Conservation (phyloP, 2,113 vertebrate genomes). For the Benthochromis sp. region DNA sequence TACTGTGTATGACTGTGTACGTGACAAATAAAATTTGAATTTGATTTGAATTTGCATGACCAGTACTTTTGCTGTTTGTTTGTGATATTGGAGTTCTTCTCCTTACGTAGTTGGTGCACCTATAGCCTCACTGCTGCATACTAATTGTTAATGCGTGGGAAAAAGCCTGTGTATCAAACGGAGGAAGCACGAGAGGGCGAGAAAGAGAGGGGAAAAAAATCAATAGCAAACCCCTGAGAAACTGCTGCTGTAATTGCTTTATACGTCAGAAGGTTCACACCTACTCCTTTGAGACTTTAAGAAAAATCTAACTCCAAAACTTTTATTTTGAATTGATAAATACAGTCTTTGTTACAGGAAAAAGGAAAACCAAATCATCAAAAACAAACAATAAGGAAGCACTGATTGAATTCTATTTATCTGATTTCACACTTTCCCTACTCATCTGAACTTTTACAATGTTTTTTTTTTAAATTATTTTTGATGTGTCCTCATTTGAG, state of each 20-base stretch:
- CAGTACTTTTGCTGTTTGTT: not conserved
- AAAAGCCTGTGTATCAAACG: constrained; percentile 24
- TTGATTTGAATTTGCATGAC: not conserved
- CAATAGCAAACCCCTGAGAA: constrained; percentile 41
- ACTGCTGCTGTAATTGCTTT: constrained; percentile 46
- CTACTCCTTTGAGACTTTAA: not conserved
- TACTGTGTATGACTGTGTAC: too few relatives aligned
- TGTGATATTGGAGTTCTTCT: constrained; percentile 15
- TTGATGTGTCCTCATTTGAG: not conserved
- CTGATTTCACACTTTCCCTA: not conserved
- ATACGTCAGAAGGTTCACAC: constrained; percentile 41
- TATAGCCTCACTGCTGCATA: constrained; percentile 32
- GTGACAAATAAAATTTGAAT: too few relatives aligned
- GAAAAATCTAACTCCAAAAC: not conserved
- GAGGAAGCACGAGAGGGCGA: constrained; percentile 8
- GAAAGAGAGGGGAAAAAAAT: constrained; percentile 16
- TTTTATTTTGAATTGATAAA: not conserved
- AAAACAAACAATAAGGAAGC: not conserved
- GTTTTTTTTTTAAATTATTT: not conserved
- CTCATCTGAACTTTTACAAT: not conserved
- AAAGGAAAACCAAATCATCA: not conserved
- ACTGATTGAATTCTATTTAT: not conserved
- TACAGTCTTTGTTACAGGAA: not conserved
- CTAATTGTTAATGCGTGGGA: constrained; percentile 56
- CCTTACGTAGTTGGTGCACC: constrained; percentile 16